phyloP scores from a whole-genome alignment of 2,888 invertebrate species.

The Iselma pallidipennis region DNA sequence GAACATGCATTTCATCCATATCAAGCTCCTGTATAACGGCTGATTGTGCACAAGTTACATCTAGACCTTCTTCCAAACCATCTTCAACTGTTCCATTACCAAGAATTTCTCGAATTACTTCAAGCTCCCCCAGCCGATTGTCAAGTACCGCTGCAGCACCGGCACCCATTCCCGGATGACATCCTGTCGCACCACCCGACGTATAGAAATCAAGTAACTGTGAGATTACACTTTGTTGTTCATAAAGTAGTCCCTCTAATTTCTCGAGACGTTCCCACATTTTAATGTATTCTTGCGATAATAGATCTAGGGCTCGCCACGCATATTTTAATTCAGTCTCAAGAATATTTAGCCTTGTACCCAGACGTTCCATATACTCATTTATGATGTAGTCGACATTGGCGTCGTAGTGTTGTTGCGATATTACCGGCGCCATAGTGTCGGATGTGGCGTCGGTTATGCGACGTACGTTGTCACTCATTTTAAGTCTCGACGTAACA shows the following conservation, averaged over 20 bases:
- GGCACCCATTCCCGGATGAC: conserved; percentile 51
- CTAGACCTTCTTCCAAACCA: conserved; percentile 69
- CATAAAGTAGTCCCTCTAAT: conserved; percentile 81
- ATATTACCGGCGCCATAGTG: conserved; percentile 48
- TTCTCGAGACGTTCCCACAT: conserved; percentile 94
- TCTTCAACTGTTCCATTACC: conserved; percentile 69
- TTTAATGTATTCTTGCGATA: conserved; percentile 89
- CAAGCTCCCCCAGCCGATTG: conserved; percentile 56
- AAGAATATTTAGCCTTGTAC: conserved; percentile 81
- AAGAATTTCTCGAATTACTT: conserved; percentile 68
- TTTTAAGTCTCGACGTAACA: conserved; percentile 32
- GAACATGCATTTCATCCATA: conserved; percentile 64
- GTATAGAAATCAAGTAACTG: conserved; percentile 83
- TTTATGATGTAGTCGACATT: conserved; percentile 78
- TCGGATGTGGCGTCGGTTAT: conserved; percentile 43
- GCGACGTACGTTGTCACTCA: conserved; percentile 42
- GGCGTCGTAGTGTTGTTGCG: conserved; percentile 49
- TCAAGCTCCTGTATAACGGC: conserved; percentile 51
- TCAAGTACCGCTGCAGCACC: conserved; percentile 45
- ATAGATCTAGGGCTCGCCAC: conserved; percentile 87
- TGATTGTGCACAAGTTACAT: conserved; percentile 56
- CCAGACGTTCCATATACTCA: conserved; percentile 89
- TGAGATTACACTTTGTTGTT: conserved; percentile 89
- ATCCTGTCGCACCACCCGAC: conserved; percentile 58
- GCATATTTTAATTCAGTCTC: conserved; percentile 92